These are phyloP conservation scores for Parazoanthus darwini DNA, from an alignment of 92 coral and sea anemone species.

Conservation along the genomic window DNA sequence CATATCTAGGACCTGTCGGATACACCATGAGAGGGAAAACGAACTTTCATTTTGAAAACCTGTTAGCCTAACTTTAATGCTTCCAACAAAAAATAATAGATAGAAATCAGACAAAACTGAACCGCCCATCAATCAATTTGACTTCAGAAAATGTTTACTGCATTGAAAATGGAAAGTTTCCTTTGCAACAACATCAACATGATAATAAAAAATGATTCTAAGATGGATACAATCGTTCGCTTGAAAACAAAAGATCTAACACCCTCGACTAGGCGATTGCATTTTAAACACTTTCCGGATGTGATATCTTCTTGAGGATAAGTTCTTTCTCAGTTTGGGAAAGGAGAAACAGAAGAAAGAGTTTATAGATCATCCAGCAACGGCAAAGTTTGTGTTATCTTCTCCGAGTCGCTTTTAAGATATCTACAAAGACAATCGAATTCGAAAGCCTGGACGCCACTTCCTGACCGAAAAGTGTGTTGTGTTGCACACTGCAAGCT, in stretches of 20 bases:
- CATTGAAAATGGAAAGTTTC: no score
- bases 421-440: no score
- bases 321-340: no score
- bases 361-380: not conserved
- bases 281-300: not conserved
- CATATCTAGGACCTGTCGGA: not conserved
- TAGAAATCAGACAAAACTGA: not conserved
- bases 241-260: not conserved
- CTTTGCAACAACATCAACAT: not conserved
- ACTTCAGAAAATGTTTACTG: not conserved
- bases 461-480: no score
- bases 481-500: no score
- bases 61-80: not conserved
- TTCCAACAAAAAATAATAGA: not conserved
- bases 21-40: not conserved
- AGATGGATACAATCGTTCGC: not conserved
- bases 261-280: not conserved
- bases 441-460: no score
- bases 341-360: no score
- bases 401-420: no score
- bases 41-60: not conserved
- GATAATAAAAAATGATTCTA: no score
- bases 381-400: no score
- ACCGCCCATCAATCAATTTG: not conserved
- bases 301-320: not conserved